Evolutionary conservation across 2,888 invertebrate genomes (phyloP), one percentile per base, ranked within the genome.

Genomic region (Nomada flava): DNA sequence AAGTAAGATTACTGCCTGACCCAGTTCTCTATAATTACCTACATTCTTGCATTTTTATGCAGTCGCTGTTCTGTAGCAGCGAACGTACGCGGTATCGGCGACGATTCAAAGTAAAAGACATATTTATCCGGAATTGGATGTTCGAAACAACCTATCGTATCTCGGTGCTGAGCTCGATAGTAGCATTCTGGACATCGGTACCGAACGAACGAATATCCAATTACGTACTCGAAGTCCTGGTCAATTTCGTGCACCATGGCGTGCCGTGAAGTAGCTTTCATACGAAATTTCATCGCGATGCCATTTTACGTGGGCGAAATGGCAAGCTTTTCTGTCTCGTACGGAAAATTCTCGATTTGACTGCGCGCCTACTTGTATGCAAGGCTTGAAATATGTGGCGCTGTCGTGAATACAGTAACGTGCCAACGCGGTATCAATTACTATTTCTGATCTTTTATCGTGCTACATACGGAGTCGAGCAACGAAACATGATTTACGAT

Each of bases 401-500:
- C 53, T 69, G 42, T 47, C 79, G 69, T 79, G 74, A 79, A 81
- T 79, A 74, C 50, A 10, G 20, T 67, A 74, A 55, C 68, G 68
- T 18, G 36, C 44, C 11, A 36, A 36, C 55, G 60, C 63, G 60
- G 74, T 81, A 81, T 81, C 79, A 70, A 79, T 81, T 81, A 77
- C 77, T 79, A 79, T 78, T 78, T 69, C 77, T 77, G 84, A 86
- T 72, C 84, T 83, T 68, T n/a, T 7, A 29, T 29, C 73, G 57
- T n/a, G 53, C 29, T 74, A 57, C 78, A 70, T 70, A 71, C 62
- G 73, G 64, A 65, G 55, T 64, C 68, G 57, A 59, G 20, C 64
- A 18, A 26, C 10, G 55, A 29, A 63, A 42, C 71, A 65, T 67
- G 64, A 84, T 85, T 88, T 84, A 86, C 78, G 80, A 76, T 64